These are phyloP conservation scores for Acheta domesticus DNA, from an alignment of 2,888 invertebrate genomes.

Conservation along the genomic window DNA sequence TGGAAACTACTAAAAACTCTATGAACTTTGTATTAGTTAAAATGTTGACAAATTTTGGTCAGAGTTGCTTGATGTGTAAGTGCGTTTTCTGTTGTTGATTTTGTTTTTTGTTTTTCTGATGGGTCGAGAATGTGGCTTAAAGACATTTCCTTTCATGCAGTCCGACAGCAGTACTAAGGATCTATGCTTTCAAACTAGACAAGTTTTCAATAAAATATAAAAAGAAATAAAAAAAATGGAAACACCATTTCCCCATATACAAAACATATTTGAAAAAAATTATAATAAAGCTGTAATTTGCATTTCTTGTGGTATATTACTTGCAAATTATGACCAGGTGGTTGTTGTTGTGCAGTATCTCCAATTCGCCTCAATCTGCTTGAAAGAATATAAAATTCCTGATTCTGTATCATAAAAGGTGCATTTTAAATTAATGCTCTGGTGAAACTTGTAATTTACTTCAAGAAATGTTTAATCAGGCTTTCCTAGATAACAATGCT, in stretches of 20 bases:
- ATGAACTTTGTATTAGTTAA: background rate
- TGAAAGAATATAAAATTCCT: no score
- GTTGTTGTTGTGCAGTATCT: background rate
- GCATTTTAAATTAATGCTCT: no score
- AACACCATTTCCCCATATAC: slow-evolving; percentile 18
- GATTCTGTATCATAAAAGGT: no score
- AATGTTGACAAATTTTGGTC: slow-evolving; percentile 11
- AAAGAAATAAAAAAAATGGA: slow-evolving; percentile 23
- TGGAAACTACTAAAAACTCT: background rate
- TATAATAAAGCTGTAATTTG: slow-evolving; percentile 22
- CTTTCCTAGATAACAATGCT: background rate
- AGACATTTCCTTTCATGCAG: slow-evolving; percentile 23
- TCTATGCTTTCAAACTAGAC: slow-evolving; percentile 29
- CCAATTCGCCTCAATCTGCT: background rate
- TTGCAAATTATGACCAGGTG: background rate
- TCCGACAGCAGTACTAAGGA: slow-evolving; percentile 24
- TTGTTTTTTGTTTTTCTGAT: slow-evolving; percentile 24
- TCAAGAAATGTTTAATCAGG: background rate
- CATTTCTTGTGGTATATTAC: slow-evolving; percentile 26
- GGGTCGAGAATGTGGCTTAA: slow-evolving; percentile 21
- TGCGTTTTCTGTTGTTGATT: slow-evolving; percentile 21
- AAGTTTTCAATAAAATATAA: slow-evolving; percentile 22
- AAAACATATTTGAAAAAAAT: slow-evolving; percentile 12
- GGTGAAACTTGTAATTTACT: background rate
- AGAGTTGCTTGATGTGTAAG: slow-evolving; percentile 22